Evolutionary conservation across 1,140 invertebrate genomes (phyloP).

Genomic region (Platorchestia sp.): DNA sequence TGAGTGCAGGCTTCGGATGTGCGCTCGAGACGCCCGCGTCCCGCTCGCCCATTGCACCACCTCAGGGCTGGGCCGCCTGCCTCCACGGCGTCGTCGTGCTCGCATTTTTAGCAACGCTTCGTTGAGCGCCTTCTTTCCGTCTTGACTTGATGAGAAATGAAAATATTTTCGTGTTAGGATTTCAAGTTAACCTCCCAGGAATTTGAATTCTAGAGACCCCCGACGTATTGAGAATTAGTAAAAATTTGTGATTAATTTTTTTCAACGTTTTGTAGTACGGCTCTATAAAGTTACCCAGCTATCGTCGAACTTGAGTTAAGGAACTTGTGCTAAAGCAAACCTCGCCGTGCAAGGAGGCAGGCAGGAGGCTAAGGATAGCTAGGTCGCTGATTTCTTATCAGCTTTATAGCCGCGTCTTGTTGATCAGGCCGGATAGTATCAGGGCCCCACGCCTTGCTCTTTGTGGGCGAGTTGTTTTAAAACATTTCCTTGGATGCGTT

Average conservation of each 20-base stretch:
- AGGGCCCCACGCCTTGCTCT: conserved; percentile 3
- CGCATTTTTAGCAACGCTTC: background rate
- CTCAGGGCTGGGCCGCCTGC: background rate
- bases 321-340: background rate
- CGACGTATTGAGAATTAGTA: background rate
- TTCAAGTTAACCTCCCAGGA: background rate
- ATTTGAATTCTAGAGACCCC: background rate
- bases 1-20: no score
- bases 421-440: background rate
- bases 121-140: background rate
- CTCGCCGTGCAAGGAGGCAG: background rate
- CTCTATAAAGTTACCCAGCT: background rate
- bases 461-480: background rate
- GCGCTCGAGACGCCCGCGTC: no score
- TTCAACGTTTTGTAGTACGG: background rate
- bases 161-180: background rate
- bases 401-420: background rate
- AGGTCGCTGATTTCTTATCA: background rate
- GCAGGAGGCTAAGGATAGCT: background rate
- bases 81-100: background rate
- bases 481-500: background rate
- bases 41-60: no score
- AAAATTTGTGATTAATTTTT: background rate
- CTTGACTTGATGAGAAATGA: background rate
- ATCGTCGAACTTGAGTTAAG: background rate